phyloP scores from a whole-genome alignment of 1,140 invertebrate species.

The Drosophila lacteicornis region DNA sequence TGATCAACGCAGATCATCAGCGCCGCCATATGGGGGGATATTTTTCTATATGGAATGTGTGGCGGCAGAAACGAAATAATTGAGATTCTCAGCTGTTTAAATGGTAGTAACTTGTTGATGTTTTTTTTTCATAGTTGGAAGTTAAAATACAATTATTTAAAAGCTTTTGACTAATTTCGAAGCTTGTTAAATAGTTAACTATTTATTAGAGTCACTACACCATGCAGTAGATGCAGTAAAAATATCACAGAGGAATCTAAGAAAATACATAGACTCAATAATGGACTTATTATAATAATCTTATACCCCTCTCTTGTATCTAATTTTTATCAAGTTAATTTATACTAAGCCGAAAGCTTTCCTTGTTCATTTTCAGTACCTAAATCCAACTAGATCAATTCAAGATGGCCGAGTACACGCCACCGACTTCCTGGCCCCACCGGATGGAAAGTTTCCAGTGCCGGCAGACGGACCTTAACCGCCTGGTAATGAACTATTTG shows the following conservation, averaged over 20 bases:
- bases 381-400: slow-evolving; percentile 16
- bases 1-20: slow-evolving; percentile 12
- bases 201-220: not conserved
- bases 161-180: not conserved
- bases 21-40: slow-evolving; percentile 1
- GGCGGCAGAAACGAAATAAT: not conserved
- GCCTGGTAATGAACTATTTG: slow-evolving; percentile 63
- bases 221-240: not conserved
- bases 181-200: not conserved
- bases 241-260: no score
- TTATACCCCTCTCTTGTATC: no score
- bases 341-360: not conserved
- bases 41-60: slow-evolving; percentile 1
- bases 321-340: no score
- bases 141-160: not conserved
- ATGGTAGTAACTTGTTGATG: slow-evolving; percentile 1
- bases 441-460: slow-evolving; percentile 63
- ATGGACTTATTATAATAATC: no score
- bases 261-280: no score
- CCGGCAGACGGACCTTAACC: slow-evolving; percentile 58
- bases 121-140: not conserved
- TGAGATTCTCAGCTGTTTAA: not conserved
- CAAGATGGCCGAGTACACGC: slow-evolving; percentile 33
- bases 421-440: slow-evolving; percentile 38
- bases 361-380: slow-evolving; percentile 16